Evolutionary conservation across 2,797 vertebrate genomes (phyloP).

Genomic region (Podarcis lilfordi): DNA sequence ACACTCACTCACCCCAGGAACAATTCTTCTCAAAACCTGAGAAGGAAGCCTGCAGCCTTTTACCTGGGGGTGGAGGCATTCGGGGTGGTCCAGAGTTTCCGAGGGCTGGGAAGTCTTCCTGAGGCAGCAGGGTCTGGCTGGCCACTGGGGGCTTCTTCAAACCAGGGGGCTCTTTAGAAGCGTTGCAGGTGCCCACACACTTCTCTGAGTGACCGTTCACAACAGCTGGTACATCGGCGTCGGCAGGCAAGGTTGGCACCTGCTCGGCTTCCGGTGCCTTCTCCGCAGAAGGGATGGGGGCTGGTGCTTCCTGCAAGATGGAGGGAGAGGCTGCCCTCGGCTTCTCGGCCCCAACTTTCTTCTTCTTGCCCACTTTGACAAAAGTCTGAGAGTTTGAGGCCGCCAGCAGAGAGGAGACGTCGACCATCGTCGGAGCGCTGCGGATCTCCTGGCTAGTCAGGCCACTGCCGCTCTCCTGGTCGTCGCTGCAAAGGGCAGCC

Average conservation of each 20-base stretch:
- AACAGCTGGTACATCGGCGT: conserved; percentile 46
- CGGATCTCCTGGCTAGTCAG: conserved; percentile 85
- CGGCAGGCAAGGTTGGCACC: background rate
- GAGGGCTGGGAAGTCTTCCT: conserved; percentile 94
- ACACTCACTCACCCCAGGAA: too few relatives aligned
- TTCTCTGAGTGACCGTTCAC: conserved; percentile 86
- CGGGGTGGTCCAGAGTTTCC: conserved; percentile 79
- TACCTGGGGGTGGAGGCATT: conserved; percentile 97
- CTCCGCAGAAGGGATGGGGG: conserved; percentile 51
- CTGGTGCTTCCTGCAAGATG: rapidly evolving
- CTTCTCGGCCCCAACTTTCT: conserved; percentile 78
- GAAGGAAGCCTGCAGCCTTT: background rate
- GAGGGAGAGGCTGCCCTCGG: background rate
- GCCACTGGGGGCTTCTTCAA: conserved; percentile 74
- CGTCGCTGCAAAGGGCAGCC: conserved; percentile 69
- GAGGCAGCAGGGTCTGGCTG: conserved; percentile 73
- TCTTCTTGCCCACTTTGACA: conserved; percentile 88
- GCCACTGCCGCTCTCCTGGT: conserved; percentile 71
- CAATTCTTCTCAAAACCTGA: background rate
- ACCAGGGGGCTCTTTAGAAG: conserved; percentile 80
- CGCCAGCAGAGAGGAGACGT: conserved; percentile 89
- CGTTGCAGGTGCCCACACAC: conserved; percentile 36
- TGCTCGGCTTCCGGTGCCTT: conserved; percentile 78
- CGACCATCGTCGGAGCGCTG: conserved; percentile 84
- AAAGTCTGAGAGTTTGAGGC: conserved; percentile 75